A percentile compares a stretch with the other conserved stretches of the same genome.
Evolutionary conservation across 2,888 invertebrate genomes (phyloP).

Genomic region (Agrenia bidenticulata): DNA sequence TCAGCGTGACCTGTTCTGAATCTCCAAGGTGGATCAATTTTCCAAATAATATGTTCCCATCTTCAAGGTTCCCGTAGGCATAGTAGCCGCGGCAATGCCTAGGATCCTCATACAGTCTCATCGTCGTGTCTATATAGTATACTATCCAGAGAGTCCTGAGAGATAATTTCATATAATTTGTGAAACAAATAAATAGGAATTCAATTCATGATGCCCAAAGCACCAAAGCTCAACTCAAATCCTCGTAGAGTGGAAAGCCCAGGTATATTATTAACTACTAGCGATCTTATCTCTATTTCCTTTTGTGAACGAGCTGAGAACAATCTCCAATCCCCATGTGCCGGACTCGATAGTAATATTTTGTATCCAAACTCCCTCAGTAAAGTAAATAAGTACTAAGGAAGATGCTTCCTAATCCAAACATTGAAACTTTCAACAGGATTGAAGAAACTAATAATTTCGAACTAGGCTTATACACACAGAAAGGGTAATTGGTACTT

Average conservation of each 20-base stretch:
- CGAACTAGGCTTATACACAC: slow-evolving; percentile 11
- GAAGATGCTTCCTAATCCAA: not conserved
- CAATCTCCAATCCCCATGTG: not conserved
- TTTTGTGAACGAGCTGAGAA: not conserved
- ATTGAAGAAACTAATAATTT: slow-evolving; percentile 42
- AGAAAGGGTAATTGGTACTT: slow-evolving; percentile 45
- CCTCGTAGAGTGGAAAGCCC: not conserved
- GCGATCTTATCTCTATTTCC: slow-evolving; percentile 16
- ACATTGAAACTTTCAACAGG: slow-evolving; percentile 14
- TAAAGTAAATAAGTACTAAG: slow-evolving; percentile 2
- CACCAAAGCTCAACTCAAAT: not conserved
- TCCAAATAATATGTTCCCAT: too few relatives aligned
- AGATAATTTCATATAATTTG: slow-evolving; percentile 20
- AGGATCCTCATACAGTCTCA: too few relatives aligned
- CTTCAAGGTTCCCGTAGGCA: too few relatives aligned
- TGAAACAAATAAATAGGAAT: slow-evolving; percentile 15
- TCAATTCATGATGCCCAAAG: slow-evolving; percentile 9
- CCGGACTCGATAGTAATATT: not conserved
- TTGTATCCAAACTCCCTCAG: not conserved
- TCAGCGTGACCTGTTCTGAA: too few relatives aligned
- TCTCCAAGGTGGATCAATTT: too few relatives aligned
- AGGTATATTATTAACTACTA: slow-evolving; percentile 11
- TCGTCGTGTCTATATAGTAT: too few relatives aligned
- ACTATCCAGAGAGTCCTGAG: too few relatives aligned
- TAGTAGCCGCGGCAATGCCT: too few relatives aligned